Base-by-base conservation (phyloP, 2,888 invertebrate species). In the Rotaria sp. region DNA sequence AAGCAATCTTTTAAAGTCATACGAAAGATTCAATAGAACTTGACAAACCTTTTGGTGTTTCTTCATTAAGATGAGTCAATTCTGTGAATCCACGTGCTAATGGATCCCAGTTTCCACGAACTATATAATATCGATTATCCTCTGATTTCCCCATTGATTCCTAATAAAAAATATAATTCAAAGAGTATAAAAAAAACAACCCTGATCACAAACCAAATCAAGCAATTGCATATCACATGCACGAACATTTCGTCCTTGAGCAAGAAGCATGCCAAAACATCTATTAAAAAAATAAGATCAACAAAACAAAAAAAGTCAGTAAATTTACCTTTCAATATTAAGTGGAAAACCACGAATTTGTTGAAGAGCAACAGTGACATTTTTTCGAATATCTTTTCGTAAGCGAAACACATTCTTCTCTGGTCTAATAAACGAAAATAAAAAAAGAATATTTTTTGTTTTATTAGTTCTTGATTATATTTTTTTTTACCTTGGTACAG, bases 161-260 rank as follows among this genome's bases (percentile, higher is more conserved):
- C 80, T 80, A 80, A 45, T 45, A 26, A 13, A 45, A 80, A 80
- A 80, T 4, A 15, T 26, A 21, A 26, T 24, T n/a, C 4, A n/a
- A 30, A 74, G 0, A 74, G n/a, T n/a, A 24, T 8, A 38, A 38
- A 13, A 38, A 8, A 74, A 45, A 8, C 1, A n/a, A 11, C 1
- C 45, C 4, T 8, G 11, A 45, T 26, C 0, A 80, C 80, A 45
- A 26, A 96, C 95, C 95, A 96, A 95, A 92, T 97, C 97, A 24
- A 97, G 93, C 30, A 97, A 92, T 90, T 96, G 95, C 96, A 97
- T 96, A 90, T 98, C 97, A 84, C 96, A 95, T 91, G 97, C 95
- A 88, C 95, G 94, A 45, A 97, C 95, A 89, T 96, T 95, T 87
- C 96, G 93, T 0, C 98, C 97, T 0, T 96, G 95, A 86, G 96